phyloP scores from a whole-genome alignment of 2,113 vertebrate species.

The Megaleporinus macrocephalus region DNA sequence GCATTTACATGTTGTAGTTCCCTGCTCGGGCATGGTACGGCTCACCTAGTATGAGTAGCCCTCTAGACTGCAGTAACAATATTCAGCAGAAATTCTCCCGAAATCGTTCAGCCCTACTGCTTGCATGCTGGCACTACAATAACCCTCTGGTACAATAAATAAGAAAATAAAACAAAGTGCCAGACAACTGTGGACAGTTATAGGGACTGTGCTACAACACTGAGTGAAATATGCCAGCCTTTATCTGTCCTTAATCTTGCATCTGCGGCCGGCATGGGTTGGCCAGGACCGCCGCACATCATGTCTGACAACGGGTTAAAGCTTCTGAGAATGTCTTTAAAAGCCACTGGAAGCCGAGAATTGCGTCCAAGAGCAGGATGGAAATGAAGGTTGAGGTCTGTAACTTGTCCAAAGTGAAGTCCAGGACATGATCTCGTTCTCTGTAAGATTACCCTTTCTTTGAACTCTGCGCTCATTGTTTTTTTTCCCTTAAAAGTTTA shows the following conservation, averaged over 20 bases:
- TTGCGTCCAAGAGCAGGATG: slow-evolving; percentile 58
- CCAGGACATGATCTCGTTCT: slow-evolving; percentile 36
- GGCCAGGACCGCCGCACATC: slow-evolving; percentile 42
- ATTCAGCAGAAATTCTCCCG: too few species aligned
- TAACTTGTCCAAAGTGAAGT: slow-evolving; percentile 67
- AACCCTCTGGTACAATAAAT: background rate
- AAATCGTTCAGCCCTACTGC: too few species aligned
- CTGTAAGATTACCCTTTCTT: slow-evolving; percentile 54
- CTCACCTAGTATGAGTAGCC: too few species aligned
- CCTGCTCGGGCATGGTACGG: too few species aligned
- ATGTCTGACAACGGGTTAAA: slow-evolving; percentile 73
- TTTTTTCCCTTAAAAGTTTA: slow-evolving; percentile 40
- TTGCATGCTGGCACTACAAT: background rate
- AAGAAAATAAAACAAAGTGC: slow-evolving; percentile 22
- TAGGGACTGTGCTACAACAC: slow-evolving; percentile 13
- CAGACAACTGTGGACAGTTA: background rate
- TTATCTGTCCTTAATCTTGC: slow-evolving; percentile 23
- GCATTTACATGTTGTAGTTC: too few species aligned
- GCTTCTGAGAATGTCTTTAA: slow-evolving; percentile 61
- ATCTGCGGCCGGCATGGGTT: slow-evolving; percentile 60
- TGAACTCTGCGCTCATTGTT: slow-evolving; percentile 55
- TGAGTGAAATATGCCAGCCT: background rate
- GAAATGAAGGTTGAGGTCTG: slow-evolving; percentile 62
- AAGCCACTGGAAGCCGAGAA: slow-evolving; percentile 73
- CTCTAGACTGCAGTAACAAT: too few species aligned